Base-by-base conservation (phyloP, 2,888 invertebrate species). In the Spodoptera picta region DNA sequence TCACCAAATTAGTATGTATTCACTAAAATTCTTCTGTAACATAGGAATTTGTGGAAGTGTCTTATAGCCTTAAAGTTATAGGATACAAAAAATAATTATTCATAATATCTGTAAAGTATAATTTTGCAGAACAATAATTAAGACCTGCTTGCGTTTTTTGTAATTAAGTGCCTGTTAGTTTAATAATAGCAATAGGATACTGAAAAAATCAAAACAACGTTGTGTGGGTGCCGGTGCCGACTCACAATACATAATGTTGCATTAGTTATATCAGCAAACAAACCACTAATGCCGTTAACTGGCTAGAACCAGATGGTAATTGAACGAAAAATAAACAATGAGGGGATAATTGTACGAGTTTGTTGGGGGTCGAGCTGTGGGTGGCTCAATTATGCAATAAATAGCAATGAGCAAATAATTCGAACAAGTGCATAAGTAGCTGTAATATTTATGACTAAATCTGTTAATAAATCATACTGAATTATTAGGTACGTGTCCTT, bases 321-420 rank as follows among this genome's bases (percentile, higher is more conserved):
- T 92, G 90, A 87, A 87, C 77, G 87, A 89, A 91, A 93, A 92
- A 92, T 87, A 92, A 92, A 92, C 88, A 91, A 88, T 83, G 80
- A 83, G 84, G 84, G 84, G 82, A 84, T 89, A 90, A 90, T 89
- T 86, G 84, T 79, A 65, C 64, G 71, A 83, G 82, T 83, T 81
- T 83, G 87, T 82, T 70, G 90, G 88, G 90, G 92, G 92, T 91
- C 91, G 83, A 83, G 67, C 73, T 55, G 82, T 91, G 92, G 92
- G 93, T 93, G 93, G 93, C 92, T 86, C 92, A 92, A 93, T 93
- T 93, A 93, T 88, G 87, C 88, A 94, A 92, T 93, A 90, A 93
- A 82, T 80, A 80, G 71, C 87, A 92, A 92, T 91, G 83, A 91
- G 82, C 82, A 85, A 87, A 86, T 87, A 76, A 87, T 90, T 86